Evolutionary conservation across 2,113 vertebrate species (phyloP).

Genomic region (Lipotes vexillifer): DNA sequence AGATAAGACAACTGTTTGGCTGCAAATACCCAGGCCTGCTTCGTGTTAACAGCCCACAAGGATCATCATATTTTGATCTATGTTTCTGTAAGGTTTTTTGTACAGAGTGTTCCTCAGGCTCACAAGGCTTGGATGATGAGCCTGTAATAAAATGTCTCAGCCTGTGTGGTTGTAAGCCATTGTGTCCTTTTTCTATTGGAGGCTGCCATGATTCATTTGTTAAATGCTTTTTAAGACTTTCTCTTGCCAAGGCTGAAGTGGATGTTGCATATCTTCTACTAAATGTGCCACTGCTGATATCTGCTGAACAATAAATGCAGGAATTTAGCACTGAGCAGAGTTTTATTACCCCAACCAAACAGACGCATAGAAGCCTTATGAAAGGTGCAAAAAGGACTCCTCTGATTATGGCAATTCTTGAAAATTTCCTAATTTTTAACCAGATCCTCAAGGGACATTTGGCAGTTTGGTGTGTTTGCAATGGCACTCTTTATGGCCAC

Average conservation of each 20-base stretch:
- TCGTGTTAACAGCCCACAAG: constrained; percentile 17
- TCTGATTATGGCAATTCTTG: constrained; percentile 2
- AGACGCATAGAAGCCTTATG: constrained; percentile 17
- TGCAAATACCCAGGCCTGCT: constrained; percentile 60
- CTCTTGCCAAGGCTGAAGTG: constrained; percentile 44
- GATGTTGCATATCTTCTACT: constrained; percentile 59
- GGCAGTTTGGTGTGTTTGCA: background rate
- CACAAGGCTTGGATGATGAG: constrained; percentile 26
- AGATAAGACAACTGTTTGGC: constrained; percentile 61
- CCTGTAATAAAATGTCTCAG: constrained; percentile 59
- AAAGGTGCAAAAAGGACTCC: background rate
- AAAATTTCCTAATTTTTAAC: constrained; percentile 21
- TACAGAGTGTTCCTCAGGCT: constrained; percentile 3
- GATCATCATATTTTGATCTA: constrained; percentile 39
- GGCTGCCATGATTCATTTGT: constrained; percentile 59
- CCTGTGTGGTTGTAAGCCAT: constrained; percentile 52
- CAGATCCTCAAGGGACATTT: background rate
- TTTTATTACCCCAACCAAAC: constrained; percentile 26
- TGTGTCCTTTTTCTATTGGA: constrained; percentile 52
- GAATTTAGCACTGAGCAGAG: constrained; percentile 52
- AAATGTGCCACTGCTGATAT: constrained; percentile 61
- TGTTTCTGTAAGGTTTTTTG: constrained; percentile 20
- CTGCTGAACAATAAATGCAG: constrained; percentile 65
- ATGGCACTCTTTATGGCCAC: background rate
- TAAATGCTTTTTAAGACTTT: constrained; percentile 58